phyloP scores from a whole-genome alignment of 2,113 vertebrate species.

The Cromileptes altivelis region DNA sequence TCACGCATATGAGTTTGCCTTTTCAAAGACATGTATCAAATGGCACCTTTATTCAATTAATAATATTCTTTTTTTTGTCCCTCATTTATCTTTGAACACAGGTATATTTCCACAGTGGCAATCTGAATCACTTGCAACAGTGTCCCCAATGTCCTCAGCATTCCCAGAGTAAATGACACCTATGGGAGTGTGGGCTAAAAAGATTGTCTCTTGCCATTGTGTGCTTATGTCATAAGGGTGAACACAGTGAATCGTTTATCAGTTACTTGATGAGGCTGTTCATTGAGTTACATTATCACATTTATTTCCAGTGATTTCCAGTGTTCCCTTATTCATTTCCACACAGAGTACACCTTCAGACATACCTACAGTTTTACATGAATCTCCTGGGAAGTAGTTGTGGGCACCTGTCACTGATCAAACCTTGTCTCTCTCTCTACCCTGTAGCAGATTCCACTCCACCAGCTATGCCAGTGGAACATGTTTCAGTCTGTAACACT shows the following conservation, averaged over 20 bases:
- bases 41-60: too few relatives aligned
- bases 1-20: too few relatives aligned
- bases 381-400: background rate
- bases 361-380: background rate
- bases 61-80: too few relatives aligned
- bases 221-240: background rate
- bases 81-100: too few relatives aligned
- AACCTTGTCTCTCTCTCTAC: background rate
- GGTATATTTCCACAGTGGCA: too few relatives aligned
- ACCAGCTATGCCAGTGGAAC: conserved; percentile 15
- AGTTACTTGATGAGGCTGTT: background rate
- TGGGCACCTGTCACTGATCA: background rate
- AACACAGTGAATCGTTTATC: background rate
- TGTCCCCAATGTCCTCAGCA: too few relatives aligned
- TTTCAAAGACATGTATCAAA: too few relatives aligned
- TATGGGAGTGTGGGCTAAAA: too few relatives aligned
- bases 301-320: background rate
- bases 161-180: too few relatives aligned
- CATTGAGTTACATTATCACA: background rate
- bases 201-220: background rate
- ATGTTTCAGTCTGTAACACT: conserved; percentile 31
- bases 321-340: background rate
- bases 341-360: background rate
- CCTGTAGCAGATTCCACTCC: conserved; percentile 32
- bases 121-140: too few relatives aligned